Conservation (phyloP, 2,797 vertebrate species). For the Vespertilio murinus region DNA sequence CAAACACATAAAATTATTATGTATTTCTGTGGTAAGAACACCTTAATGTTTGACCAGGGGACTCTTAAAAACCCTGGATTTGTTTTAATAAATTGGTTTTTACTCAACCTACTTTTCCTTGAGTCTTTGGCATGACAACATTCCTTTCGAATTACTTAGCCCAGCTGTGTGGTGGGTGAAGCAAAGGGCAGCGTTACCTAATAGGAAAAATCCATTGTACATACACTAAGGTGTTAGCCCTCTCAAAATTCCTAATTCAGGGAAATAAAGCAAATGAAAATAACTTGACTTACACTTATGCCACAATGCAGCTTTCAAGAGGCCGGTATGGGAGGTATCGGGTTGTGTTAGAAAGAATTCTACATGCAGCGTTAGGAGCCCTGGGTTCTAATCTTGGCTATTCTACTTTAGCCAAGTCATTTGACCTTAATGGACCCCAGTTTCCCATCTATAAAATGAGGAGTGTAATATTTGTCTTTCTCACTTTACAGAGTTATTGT, state of each 20-base stretch:
- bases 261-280: conserved; percentile 57
- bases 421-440: conserved; percentile 30
- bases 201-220: conserved; percentile 77
- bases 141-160: conserved; percentile 73
- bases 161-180: conserved; percentile 74
- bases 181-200: conserved; percentile 72
- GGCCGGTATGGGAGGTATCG: neutral
- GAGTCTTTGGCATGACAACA: conserved; percentile 64
- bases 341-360: neutral
- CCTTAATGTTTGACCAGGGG: conserved; percentile 73
- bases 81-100: conserved; percentile 74
- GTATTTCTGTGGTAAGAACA: conserved; percentile 72
- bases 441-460: conserved; percentile 45
- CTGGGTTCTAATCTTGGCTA: conserved; percentile 43
- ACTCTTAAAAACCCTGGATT: conserved; percentile 68
- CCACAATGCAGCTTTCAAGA: neutral
- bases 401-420: neutral
- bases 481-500: conserved; percentile 42
- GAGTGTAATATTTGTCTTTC: conserved; percentile 63
- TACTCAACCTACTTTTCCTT: conserved; percentile 62
- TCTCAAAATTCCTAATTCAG: conserved; percentile 21
- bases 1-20: conserved; percentile 77
- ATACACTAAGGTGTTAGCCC: conserved; percentile 67
- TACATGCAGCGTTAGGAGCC: neutral
- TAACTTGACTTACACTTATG: neutral